These are phyloP conservation scores for Phataginus tetradactyla DNA, from an alignment of 2,797 vertebrate genomes.

Conservation along the genomic window DNA sequence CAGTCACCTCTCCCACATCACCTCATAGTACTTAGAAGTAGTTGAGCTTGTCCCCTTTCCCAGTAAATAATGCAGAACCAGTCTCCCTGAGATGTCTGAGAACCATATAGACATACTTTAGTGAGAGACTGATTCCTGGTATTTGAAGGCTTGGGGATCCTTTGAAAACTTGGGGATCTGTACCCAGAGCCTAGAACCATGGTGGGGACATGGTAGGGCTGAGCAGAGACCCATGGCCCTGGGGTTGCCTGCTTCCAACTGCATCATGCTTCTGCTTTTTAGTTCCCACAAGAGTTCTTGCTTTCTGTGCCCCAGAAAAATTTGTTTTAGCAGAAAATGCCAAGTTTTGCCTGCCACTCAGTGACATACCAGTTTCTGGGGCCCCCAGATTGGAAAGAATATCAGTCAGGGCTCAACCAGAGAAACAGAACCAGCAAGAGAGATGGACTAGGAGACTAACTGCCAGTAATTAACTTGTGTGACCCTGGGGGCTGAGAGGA, in stretches of 20 bases:
- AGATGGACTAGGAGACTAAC: neutral
- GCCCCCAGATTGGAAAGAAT: neutral
- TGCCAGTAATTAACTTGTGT: neutral
- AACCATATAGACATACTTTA: neutral
- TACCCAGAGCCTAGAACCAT: neutral
- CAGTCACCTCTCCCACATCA: too few species aligned
- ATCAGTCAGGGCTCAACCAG: neutral
- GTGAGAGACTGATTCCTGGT: neutral
- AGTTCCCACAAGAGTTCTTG: neutral
- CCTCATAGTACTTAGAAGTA: neutral
- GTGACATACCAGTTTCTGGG: neutral
- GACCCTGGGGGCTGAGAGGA: neutral
- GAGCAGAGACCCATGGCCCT: neutral
- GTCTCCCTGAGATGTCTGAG: neutral
- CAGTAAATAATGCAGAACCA: neutral
- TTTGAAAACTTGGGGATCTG: neutral
- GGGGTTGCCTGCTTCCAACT: neutral
- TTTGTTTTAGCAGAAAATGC: neutral
- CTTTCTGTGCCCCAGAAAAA: neutral
- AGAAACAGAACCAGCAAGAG: neutral
- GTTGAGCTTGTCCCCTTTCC: neutral
- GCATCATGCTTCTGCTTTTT: neutral
- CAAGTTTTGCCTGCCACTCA: neutral
- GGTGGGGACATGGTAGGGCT: accelerated
- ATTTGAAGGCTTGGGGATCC: neutral